Percentiles rank a stretch among this genome's conserved stretches.
phyloP scores from a whole-genome alignment of 2,113 vertebrate genomes.

The Corythornis vintsioides region DNA sequence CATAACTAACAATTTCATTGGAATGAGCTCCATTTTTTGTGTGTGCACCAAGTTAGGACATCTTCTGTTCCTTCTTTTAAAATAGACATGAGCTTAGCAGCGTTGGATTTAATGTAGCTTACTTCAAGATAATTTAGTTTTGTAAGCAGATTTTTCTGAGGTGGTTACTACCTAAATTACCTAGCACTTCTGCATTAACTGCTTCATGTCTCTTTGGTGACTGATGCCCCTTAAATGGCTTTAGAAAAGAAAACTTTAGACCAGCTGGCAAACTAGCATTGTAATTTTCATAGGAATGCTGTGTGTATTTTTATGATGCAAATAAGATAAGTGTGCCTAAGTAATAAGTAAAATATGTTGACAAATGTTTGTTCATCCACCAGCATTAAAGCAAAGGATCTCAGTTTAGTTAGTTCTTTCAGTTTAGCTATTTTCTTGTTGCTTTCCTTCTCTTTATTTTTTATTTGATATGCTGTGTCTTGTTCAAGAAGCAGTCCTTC shows the following conservation, averaged over 20 bases:
- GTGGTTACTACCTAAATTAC: background rate
- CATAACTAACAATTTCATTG: conserved; percentile 53
- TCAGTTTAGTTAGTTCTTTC: too few relatives aligned
- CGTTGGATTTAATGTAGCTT: background rate
- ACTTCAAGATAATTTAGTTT: background rate
- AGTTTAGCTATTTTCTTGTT: too few relatives aligned
- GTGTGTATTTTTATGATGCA: background rate
- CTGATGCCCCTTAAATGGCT: background rate
- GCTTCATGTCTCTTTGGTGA: background rate
- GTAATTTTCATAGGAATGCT: background rate
- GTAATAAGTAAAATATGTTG: background rate
- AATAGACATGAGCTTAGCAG: background rate
- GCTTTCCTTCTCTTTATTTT: too few relatives aligned
- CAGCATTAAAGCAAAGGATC: too few relatives aligned
- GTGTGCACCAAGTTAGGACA: background rate
- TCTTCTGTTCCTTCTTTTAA: background rate
- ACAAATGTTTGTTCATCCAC: background rate
- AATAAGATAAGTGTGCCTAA: background rate
- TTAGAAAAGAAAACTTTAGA: background rate
- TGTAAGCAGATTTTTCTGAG: background rate
- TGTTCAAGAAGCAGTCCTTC: background rate
- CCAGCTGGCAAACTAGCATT: background rate
- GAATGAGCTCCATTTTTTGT: conserved; percentile 12
- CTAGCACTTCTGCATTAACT: background rate
- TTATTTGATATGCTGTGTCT: too few relatives aligned